A percentile compares a stretch with the other conserved stretches of the same genome.
Conservation (phyloP, 2,888 invertebrate genomes). For the Hesperia comma region DNA sequence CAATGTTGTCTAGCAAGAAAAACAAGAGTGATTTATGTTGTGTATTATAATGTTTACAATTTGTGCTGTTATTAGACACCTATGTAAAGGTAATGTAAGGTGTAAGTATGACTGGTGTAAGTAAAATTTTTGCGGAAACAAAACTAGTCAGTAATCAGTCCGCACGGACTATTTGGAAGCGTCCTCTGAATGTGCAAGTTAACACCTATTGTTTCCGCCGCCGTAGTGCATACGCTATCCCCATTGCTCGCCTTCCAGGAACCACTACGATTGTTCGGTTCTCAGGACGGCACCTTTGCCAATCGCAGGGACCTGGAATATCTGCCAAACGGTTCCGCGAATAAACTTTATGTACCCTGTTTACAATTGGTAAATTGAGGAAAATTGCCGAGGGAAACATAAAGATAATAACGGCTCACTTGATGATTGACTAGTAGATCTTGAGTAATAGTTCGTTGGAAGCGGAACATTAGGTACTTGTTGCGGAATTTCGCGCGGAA, state of each 20-base stretch:
- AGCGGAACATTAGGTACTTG: slow-evolving; percentile 13
- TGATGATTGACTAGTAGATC: slow-evolving; percentile 16
- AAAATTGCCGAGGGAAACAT: slow-evolving; percentile 52
- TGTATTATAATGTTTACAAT: slow-evolving; percentile 18
- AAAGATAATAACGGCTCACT: slow-evolving; percentile 38
- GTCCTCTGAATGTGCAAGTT: slow-evolving; percentile 61
- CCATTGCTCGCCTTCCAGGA: slow-evolving; percentile 56
- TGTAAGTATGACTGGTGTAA: neutral
- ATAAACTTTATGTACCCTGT: slow-evolving; percentile 46
- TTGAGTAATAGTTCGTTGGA: slow-evolving; percentile 28
- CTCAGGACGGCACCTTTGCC: slow-evolving; percentile 59
- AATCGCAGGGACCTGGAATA: slow-evolving; percentile 50
- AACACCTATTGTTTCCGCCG: slow-evolving; percentile 66
- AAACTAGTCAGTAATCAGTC: slow-evolving; percentile 57
- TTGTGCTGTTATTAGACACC: slow-evolving; percentile 6
- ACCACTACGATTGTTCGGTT: slow-evolving; percentile 62
- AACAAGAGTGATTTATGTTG: slow-evolving; percentile 57
- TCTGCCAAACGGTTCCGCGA: slow-evolving; percentile 51
- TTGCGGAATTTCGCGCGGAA: slow-evolving; percentile 10
- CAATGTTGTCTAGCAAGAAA: slow-evolving; percentile 54
- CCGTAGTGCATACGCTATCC: slow-evolving; percentile 16
- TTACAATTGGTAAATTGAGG: slow-evolving; percentile 52
- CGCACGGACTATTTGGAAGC: slow-evolving; percentile 53
- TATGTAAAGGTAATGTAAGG: neutral
- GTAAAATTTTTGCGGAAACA: neutral